Conservation (phyloP, 2,113 vertebrate genomes). For the Salvator merianae region DNA sequence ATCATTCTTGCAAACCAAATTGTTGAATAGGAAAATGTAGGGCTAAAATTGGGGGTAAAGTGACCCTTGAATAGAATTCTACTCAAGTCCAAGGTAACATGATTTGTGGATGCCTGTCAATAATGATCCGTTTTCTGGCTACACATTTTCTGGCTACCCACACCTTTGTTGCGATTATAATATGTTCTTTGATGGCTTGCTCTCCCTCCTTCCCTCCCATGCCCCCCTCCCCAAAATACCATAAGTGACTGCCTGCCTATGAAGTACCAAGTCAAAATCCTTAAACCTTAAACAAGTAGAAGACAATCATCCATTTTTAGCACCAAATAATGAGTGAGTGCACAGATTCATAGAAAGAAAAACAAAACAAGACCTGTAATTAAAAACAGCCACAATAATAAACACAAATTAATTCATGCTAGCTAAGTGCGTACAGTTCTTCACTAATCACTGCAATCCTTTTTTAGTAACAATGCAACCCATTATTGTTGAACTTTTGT, state of each 20-base stretch:
- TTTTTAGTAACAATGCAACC: slow-evolving; percentile 10
- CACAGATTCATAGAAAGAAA: neutral
- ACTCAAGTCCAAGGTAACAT: too few relatives aligned
- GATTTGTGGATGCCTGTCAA: too few relatives aligned
- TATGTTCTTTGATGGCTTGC: neutral
- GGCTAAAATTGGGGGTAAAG: too few relatives aligned
- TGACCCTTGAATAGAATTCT: too few relatives aligned
- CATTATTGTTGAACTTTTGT: slow-evolving; percentile 44
- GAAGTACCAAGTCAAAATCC: neutral
- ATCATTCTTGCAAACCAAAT: too few relatives aligned
- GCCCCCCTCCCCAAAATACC: neutral
- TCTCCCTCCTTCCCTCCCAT: neutral
- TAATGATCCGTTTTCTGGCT: too few relatives aligned
- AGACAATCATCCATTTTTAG: neutral
- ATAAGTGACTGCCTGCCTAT: neutral
- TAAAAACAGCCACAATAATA: slow-evolving; percentile 32
- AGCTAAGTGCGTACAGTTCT: neutral
- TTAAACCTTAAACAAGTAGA: slow-evolving; percentile 8
- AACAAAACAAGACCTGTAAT: neutral
- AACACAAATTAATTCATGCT: slow-evolving; percentile 15
- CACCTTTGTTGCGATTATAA: neutral
- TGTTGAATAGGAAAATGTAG: too few relatives aligned
- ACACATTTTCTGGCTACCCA: neutral
- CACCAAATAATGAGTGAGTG: slow-evolving; percentile 5
- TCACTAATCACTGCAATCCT: slow-evolving; percentile 25